Conservation (phyloP, 2,113 vertebrate species). For the Motacilla tschutschensis region DNA sequence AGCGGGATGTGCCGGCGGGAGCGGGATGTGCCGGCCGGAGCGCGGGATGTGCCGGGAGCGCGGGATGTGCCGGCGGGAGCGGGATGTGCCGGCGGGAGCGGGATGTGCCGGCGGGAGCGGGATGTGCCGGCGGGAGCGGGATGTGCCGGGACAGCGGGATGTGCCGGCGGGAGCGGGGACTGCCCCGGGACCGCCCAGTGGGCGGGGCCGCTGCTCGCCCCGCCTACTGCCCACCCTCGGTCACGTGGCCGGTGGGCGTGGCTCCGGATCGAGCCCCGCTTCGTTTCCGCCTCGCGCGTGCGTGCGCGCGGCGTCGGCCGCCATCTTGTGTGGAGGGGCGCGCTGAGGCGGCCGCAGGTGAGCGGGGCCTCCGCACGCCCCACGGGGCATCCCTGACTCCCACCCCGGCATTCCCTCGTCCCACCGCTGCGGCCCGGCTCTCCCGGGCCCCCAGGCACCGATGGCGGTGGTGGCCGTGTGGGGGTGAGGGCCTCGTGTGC, state of each 20-base stretch:
- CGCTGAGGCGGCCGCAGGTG: background rate
- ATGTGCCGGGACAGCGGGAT: background rate
- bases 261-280: accelerated
- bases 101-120: too few species aligned
- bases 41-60: background rate
- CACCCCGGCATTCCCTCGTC: too few species aligned
- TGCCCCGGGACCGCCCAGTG: too few species aligned
- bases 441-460: background rate
- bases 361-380: accelerated
- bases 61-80: too few species aligned
- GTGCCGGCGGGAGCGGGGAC: too few species aligned
- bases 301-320: accelerated
- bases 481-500: background rate
- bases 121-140: background rate
- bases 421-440: too few species aligned
- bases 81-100: background rate
- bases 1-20: background rate
- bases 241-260: accelerated
- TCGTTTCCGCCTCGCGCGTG: background rate
- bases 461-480: background rate
- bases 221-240: accelerated
- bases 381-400: too few species aligned
- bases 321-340: background rate
- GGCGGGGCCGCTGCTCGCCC: accelerated
- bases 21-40: too few species aligned